Evolutionary conservation across 2,113 vertebrate genomes (phyloP), one percentile per base, ranked within the genome.

Genomic region (Solenodon paradoxus): DNA sequence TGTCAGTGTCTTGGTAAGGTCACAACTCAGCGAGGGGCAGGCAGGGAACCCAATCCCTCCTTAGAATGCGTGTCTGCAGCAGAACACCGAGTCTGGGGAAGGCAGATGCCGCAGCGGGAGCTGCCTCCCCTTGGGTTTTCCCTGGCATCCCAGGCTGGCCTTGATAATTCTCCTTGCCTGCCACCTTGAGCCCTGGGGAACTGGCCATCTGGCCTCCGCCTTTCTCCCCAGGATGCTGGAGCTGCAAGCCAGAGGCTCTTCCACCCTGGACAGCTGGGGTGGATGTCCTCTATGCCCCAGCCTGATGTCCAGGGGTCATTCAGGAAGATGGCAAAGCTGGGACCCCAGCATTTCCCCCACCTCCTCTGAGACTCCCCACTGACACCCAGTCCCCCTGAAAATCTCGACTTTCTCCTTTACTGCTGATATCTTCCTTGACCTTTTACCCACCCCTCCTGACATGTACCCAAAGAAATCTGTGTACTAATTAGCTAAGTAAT

Each of bases 401-500:
- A 95, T 30, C 72, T 9, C 63, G 72, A 26, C 51, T 71, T 69
- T 68, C 83, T 64, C 61, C 38, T 10, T 93, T 83, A 84, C 87
- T 28, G 15, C 16, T 0, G 0, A 17, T 77, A 32, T 92, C 78
- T 89, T 59, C 51, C 49, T 91, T 71, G 88, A 97, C 95, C 93
- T 97, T 90, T 95, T 78, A 35, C 55, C 64, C 35, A 0, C 5
- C 45, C 68, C 68, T 22, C 19, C 53, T 7, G n/a, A n/a, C n/a
- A n/a, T n/a, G n/a, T 9, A 74, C 20, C 55, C 61, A 53, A 85
- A 95, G 93, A 63, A 97, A 82, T 24, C 95, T 22, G 2, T 68
- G 95, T 83, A 40, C 97, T 98, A 98, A 98, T 98, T 97, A 98
- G 83, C 51, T 57, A 16, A 90, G 94, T 95, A 97, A 97, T 96